Evolutionary conservation across 2,888 invertebrate species (phyloP), one percentile per base, ranked within the genome.

Genomic region (Chouioia cunea): DNA sequence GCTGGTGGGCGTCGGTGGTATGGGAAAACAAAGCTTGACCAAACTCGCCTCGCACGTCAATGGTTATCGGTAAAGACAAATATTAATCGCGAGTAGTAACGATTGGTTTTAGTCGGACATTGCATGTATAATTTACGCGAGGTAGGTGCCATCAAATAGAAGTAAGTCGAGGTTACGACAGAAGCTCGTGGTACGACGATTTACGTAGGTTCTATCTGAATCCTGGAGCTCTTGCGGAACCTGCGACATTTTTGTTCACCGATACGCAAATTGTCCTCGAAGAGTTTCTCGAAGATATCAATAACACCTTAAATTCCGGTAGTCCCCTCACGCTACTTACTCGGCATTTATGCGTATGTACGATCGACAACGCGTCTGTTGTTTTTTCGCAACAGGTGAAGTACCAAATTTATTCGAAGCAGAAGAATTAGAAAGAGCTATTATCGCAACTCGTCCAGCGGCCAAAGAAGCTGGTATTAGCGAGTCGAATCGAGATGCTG

Each of bases 221-320:
- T 64, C 95, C 95, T 0, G 97, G 96, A 0, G 91, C 92, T 4
- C 83, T 88, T 18, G 90, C 91, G 76, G 89, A 92, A 71, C 91
- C 94, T 71, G 92, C 93, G 0, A 94, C 95, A 0, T 96, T 97
- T 82, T 88, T 97, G 0, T 93, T 97, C 82, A 93, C 95, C 2
- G 97, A 97, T 82, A 95, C 94, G 0, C 96, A 96, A 87, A 96
- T 97, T 77, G 92, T 95, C 0, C 91, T 93, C 70, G 96, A 97
- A 82, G 96, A 94, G 81, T 97, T 97, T 83, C 87, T 97, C 0
- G 96, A 97, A 83, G 96, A 97, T 79, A 93, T 97, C 59, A 97
- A 96, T 82, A 96, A 96, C 80, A 93, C 96, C 81, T 88, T 97
- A 0, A 97, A 96, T 85, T 95, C 96, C 12, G 96, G 94, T 89